phyloP scores from a whole-genome alignment of 1,140 invertebrate genomes.

The Hycleus phaleratus region DNA sequence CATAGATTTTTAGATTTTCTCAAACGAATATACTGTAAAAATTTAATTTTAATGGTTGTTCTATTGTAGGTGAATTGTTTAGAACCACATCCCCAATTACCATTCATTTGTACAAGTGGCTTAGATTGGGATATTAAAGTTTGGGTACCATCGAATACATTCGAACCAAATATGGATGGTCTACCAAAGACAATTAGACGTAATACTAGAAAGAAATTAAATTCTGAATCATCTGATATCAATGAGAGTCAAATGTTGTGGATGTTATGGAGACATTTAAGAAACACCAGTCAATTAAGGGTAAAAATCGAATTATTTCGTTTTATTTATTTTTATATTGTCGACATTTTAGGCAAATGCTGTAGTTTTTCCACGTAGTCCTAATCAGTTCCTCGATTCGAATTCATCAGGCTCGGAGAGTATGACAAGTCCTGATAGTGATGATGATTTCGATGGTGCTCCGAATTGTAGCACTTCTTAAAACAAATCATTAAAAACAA shows the following conservation, averaged over 20 bases:
- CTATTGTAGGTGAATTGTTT: conserved; percentile 75
- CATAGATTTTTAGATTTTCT: no score
- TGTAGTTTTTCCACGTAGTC: conserved; percentile 1
- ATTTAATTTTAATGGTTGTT: conserved; percentile 2
- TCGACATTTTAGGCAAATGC: neutral
- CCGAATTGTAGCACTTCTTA: conserved; percentile 19
- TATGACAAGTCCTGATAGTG: conserved; percentile 12
- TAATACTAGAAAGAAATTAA: conserved; percentile 19
- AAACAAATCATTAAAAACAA: neutral
- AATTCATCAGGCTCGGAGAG: conserved; percentile 11
- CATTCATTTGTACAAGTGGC: conserved; percentile 84
- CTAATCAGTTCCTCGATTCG: neutral
- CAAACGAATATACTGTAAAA: conserved; percentile 19
- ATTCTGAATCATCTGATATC: conserved; percentile 8
- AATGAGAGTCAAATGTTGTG: conserved; percentile 31
- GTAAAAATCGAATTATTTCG: neutral
- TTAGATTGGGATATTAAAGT: conserved; percentile 89
- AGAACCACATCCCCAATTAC: conserved; percentile 81
- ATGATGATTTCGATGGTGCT: conserved; percentile 15
- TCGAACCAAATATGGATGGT: conserved; percentile 27
- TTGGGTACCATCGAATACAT: conserved; percentile 71
- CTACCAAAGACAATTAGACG: conserved; percentile 25
- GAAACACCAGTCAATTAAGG: conserved; percentile 10
- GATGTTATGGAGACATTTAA: conserved; percentile 36
- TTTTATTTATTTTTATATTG: neutral